Conservation (phyloP, 2,888 invertebrate genomes). For the Mellilla xanthometata region DNA sequence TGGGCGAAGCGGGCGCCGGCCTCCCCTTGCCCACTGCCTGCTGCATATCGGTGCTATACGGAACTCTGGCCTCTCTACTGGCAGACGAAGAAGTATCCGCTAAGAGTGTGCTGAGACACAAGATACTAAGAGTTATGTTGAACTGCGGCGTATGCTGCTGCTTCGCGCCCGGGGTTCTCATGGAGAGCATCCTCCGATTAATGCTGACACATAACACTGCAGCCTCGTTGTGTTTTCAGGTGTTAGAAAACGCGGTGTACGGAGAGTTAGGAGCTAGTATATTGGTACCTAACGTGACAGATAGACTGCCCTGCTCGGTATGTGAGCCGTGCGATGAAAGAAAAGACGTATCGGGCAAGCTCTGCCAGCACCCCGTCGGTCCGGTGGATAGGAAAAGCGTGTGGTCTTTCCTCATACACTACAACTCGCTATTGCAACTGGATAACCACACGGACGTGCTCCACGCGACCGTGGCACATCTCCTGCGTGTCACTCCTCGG, state of each 20-base stretch:
- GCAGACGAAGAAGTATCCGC: slow-evolving; percentile 68
- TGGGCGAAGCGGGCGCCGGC: slow-evolving; percentile 73
- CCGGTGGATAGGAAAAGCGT: slow-evolving; percentile 61
- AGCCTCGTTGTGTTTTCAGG: slow-evolving; percentile 68
- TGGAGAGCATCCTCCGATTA: slow-evolving; percentile 75
- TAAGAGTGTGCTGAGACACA: slow-evolving; percentile 59
- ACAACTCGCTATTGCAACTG: slow-evolving; percentile 79
- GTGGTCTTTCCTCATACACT: slow-evolving; percentile 83
- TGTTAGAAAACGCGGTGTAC: slow-evolving; percentile 83
- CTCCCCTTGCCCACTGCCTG: slow-evolving; percentile 72
- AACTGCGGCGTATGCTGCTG: slow-evolving; percentile 85
- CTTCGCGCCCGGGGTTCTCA: slow-evolving; percentile 77
- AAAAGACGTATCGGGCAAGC: slow-evolving; percentile 46
- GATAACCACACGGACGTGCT: slow-evolving; percentile 78
- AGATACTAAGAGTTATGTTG: slow-evolving; percentile 80
- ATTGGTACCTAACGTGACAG: slow-evolving; percentile 54
- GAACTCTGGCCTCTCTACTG: slow-evolving; percentile 72
- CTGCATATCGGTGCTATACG: slow-evolving; percentile 81
- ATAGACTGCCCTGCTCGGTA: slow-evolving; percentile 67
- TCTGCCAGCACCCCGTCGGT: slow-evolving; percentile 55
- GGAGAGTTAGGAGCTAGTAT: slow-evolving; percentile 81
- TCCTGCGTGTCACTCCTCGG: slow-evolving; percentile 81
- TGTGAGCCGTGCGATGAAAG: slow-evolving; percentile 63
- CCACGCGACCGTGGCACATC: slow-evolving; percentile 81
- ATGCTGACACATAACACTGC: slow-evolving; percentile 64